phyloP scores from a whole-genome alignment of 2,797 vertebrate genomes.

The Sebastes variabilis region DNA sequence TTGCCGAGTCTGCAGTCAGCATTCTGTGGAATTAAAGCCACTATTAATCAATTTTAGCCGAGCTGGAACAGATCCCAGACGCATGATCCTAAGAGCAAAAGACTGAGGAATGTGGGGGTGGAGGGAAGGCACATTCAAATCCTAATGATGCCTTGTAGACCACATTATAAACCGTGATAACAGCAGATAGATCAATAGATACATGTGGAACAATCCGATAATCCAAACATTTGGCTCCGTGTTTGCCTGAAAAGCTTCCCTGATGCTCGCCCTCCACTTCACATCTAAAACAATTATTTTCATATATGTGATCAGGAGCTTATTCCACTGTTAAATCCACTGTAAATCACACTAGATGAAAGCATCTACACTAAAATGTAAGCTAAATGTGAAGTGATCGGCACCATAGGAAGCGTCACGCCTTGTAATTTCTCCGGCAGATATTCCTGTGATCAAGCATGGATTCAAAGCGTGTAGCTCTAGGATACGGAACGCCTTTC shows the following conservation, averaged over 20 bases:
- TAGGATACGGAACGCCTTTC: slow-evolving; percentile 42
- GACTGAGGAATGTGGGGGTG: slow-evolving; percentile 40
- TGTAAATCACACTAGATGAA: slow-evolving; percentile 25
- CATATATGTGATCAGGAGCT: slow-evolving; percentile 2
- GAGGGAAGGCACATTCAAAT: slow-evolving; percentile 43
- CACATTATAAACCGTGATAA: slow-evolving; percentile 36
- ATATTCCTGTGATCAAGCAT: slow-evolving; percentile 63
- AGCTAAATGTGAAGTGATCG: slow-evolving; percentile 39
- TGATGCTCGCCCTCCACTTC: not conserved
- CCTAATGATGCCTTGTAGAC: slow-evolving; percentile 49
- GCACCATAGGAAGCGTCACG: slow-evolving; percentile 38
- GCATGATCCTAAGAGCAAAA: slow-evolving; percentile 59
- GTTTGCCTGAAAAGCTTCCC: slow-evolving; percentile 6
- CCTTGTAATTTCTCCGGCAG: slow-evolving; percentile 19
- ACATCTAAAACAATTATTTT: slow-evolving; percentile 23
- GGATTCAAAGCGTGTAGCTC: slow-evolving; percentile 70
- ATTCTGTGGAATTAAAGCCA: slow-evolving; percentile 80
- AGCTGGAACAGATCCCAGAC: slow-evolving; percentile 76
- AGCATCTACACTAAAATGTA: slow-evolving; percentile 24
- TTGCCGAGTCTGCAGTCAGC: slow-evolving; percentile 73
- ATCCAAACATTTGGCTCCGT: not conserved
- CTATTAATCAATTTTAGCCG: slow-evolving; percentile 82
- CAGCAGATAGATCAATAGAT: slow-evolving; percentile 28
- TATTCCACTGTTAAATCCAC: slow-evolving; percentile 15
- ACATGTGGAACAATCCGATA: not conserved